Base-by-base conservation (phyloP, 1,140 invertebrate genomes). In the Hylyphantes graminicola region DNA sequence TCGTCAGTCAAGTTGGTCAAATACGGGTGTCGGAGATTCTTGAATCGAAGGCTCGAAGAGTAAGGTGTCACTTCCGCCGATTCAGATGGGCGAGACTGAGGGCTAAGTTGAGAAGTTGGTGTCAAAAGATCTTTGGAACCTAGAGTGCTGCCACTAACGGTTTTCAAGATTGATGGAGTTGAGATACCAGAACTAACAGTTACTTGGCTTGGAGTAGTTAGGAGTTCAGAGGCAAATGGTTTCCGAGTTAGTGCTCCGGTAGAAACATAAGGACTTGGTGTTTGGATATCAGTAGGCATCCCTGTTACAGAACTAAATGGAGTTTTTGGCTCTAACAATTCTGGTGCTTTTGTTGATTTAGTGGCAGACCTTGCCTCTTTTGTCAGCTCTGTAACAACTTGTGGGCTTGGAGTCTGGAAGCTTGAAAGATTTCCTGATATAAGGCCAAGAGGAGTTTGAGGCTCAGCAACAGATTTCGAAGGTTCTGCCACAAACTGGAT, bases 401-500 rank as follows among this genome's bases (percentile, higher is more conserved):
- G 57, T 12, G 17, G 57, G 17, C 12, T 17, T 59, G 72, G 19
- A 5, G 17, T 57, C 8, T 73, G 53, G 7, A 73, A 21, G 8
- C 12, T 10, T 11, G n/a, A 11, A 51, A 70, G 35, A 54, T 48
- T 74, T 35, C 55, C 55, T n/a, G 72, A 48, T 17, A 54, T 55
- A 74, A 59, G 54, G 15, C 17, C 6, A 15, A 8, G 17, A 59
- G 21, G 12, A 5, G 55, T 55, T 59, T 63, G 57, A 76, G 8
- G 59, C 4, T 17, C 59, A 48, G 12, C 2, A 13, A 10, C 51
- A 21, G 7, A 13, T 50, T 48, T 7, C 17, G n/a, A 10, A 50
- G 74, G 21, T 48, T 74, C 72, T 51, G 13, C 9, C 12, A 61
- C 13, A 61, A 80, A 80, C 8, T 15, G 17, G 0, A 80, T 80